Percentiles rank a stretch among this genome's conserved stretches.
phyloP scores from a whole-genome alignment of 2,797 vertebrate genomes.

The Silurus lanzhouensis region DNA sequence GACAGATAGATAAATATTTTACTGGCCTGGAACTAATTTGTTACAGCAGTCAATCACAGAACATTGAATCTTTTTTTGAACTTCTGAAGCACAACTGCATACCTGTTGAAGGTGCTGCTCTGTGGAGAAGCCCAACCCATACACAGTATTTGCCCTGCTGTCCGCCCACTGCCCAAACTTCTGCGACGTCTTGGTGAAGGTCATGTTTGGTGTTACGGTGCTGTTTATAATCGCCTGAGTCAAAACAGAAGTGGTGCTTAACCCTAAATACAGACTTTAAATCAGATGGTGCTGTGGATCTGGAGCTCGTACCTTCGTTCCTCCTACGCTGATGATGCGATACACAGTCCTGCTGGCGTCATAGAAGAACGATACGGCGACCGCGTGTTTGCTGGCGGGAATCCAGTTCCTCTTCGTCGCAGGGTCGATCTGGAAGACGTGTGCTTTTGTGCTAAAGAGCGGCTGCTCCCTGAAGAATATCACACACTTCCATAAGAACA shows the following conservation, averaged over 20 bases:
- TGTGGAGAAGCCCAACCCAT: slow-evolving; percentile 89
- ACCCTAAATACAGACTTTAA: neutral
- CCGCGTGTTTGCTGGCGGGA: slow-evolving; percentile 91
- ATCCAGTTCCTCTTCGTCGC: slow-evolving; percentile 96
- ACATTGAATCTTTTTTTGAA: neutral
- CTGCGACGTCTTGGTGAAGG: slow-evolving; percentile 96
- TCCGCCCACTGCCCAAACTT: slow-evolving; percentile 98
- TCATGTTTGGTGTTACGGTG: slow-evolving; percentile 98
- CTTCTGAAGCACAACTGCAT: slow-evolving; percentile 9
- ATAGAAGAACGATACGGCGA: slow-evolving; percentile 93
- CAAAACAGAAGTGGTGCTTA: slow-evolving; percentile 2
- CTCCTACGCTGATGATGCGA: slow-evolving; percentile 95
- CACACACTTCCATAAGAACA: slow-evolving; percentile 1
- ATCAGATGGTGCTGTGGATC: neutral
- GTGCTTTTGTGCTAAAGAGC: slow-evolving; percentile 91
- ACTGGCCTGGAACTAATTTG: neutral
- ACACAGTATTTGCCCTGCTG: slow-evolving; percentile 94
- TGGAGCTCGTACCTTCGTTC: slow-evolving; percentile 82
- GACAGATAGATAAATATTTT: neutral
- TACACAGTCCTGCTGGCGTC: slow-evolving; percentile 90
- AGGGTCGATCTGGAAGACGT: slow-evolving; percentile 97
- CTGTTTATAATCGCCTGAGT: slow-evolving; percentile 94
- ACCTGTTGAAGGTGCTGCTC: slow-evolving; percentile 95
- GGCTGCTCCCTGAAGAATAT: slow-evolving; percentile 86
- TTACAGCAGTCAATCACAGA: neutral